These are phyloP conservation scores for Ephestia elutella DNA, from an alignment of 1,140 invertebrate species.

Conservation along the genomic window DNA sequence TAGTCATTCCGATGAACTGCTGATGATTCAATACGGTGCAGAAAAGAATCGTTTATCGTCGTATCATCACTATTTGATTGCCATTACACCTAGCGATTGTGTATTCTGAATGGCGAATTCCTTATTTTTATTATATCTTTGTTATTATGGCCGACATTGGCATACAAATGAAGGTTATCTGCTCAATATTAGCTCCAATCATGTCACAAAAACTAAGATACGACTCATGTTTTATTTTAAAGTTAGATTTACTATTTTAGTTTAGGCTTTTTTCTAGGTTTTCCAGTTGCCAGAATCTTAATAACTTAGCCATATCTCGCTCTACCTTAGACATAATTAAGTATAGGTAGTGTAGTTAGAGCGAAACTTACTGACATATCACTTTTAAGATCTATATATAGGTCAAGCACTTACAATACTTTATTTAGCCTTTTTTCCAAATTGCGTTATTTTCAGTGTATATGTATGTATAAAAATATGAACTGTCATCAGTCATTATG, in stretches of 20 bases:
- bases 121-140: neutral
- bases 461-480: too few relatives aligned
- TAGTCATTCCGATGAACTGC: slow-evolving; percentile 30
- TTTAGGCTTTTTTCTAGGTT: too few relatives aligned
- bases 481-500: too few relatives aligned
- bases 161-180: neutral
- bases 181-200: neutral
- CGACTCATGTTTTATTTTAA: neutral
- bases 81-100: neutral
- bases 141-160: neutral
- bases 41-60: neutral
- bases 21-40: slow-evolving; percentile 31
- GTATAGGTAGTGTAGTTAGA: too few relatives aligned
- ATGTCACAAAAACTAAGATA: neutral
- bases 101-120: neutral
- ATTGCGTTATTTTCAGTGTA: too few relatives aligned
- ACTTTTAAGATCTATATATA: too few relatives aligned
- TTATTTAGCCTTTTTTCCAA: too few relatives aligned
- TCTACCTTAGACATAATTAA: too few relatives aligned
- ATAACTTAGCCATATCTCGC: too few relatives aligned
- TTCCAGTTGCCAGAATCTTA: too few relatives aligned
- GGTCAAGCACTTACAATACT: too few relatives aligned
- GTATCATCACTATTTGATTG: neutral
- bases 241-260: neutral
- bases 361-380: too few relatives aligned